These are phyloP conservation scores for Marmota monax DNA, from an alignment of 2,113 vertebrate species.

Conservation along the genomic window DNA sequence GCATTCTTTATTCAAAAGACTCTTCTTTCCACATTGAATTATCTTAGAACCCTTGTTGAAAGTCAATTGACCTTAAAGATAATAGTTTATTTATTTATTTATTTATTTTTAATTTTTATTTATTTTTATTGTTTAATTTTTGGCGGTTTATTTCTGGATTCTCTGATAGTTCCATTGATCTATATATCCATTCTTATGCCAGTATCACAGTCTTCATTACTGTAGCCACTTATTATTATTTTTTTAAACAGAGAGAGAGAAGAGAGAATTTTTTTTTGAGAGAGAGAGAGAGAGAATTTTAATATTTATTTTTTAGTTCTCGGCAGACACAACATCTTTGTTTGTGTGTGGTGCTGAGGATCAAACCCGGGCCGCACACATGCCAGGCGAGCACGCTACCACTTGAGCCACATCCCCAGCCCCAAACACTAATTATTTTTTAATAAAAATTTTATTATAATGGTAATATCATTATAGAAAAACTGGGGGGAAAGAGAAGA, in stretches of 20 bases:
- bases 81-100: neutral
- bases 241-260: neutral
- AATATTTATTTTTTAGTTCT: too few species aligned
- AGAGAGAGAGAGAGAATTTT: too few species aligned
- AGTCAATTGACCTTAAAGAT: neutral
- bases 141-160: neutral
- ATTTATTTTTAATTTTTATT: too few species aligned
- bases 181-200: neutral
- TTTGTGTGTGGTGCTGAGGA: too few species aligned
- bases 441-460: slow-evolving; percentile 36
- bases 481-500: neutral
- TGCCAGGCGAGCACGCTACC: too few species aligned
- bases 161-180: too few species aligned
- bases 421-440: neutral
- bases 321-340: too few species aligned
- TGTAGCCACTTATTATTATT: neutral
- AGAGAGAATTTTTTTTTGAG: too few species aligned
- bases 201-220: neutral
- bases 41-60: neutral
- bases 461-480: neutral
- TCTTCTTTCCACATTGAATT: neutral
- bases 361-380: too few species aligned
- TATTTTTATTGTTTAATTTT: too few species aligned
- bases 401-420: too few species aligned
- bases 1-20: neutral